Evolutionary conservation across 2,888 invertebrate genomes (phyloP), one percentile per base, ranked within the genome.

Genomic region (Ryuthela nishihirai): DNA sequence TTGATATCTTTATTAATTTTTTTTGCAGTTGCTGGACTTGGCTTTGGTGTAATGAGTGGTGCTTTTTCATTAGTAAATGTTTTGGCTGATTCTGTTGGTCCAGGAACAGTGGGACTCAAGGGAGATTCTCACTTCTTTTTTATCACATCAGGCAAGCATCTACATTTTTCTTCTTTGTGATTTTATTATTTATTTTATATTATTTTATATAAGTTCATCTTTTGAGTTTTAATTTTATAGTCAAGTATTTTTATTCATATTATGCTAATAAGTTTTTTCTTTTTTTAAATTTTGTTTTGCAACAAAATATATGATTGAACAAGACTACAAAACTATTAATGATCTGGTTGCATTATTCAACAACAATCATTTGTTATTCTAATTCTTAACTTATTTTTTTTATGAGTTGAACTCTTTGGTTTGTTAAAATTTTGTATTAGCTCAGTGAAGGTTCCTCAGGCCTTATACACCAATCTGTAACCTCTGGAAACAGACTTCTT

Each of bases 41-140:
- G 99, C 2, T 98, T 94, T 78, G 99, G 99, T 36, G 80, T 89
- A 2, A 94, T 97, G 78, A 91, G 93, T 72, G 97, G 95, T 43
- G 87, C 91, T 32, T 99, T 99, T 77, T 88, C 95, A 0, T 76
- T 97, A 58, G 82, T 94, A 23, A 99, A 99, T 78, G 88, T 98
- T 0, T 77, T 98, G 42, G 95, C 97, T 18, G 98, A 95, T 76
- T 85, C 93, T 60, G 84, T 87, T 25, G 97, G 97, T 20, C 97
- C 98, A 2, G 98, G 89, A 17, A 95, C 97, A 0, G 85, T 98
- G 76, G 98, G 98, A 6, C 80, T 98, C 1, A 80, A 82, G 66
- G 83, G 83, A 49, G 91, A 91, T 59, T 84, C 84, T 0, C 86
- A 88, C 73, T 82, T 85, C 70, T 97, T 98, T 78, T 92, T 95